Evolutionary conservation across 2,888 invertebrate genomes (phyloP), one percentile per base, ranked within the genome.

Genomic region (Sinotaia quadrata): DNA sequence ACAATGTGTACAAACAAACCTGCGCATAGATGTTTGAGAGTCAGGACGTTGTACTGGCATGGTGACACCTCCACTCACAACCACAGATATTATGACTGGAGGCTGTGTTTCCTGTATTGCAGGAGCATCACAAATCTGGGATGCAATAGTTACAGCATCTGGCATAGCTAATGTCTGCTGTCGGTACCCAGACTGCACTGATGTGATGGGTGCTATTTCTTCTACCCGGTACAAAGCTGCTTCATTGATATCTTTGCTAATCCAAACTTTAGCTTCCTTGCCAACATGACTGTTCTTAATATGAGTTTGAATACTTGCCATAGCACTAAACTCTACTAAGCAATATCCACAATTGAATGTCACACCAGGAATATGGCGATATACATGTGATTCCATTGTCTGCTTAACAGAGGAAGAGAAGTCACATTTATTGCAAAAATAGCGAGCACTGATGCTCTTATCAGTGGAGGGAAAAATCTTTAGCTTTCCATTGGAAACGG

Each of bases 1-100:
- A 68, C 81, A 81, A 54, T 81, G 78, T 12, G 78, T 78, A 54
- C 81, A 81, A 49, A 75, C 77, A 68, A 75, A 81, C 15, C 78
- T 73, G 10, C 33, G 37, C 18, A 44, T 51, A 27, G 67, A 27
- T 27, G 59, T 63, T 4, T 66, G 51, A 2, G 58, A 51, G 29
- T 52, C 67, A 18, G 27, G 44, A 18, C 58, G 51, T 31, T 57
- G 47, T 24, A 47, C 33, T 4, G 37, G 2, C 34, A 52, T 44
- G 5, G 52, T 36, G n/a, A n/a, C n/a, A n/a, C n/a, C n/a, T 29
- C 76, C 67, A n/a, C 69, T 71, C 3, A 76, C 73, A 15, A 74
- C 68, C 37, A 76, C 49, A 24, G 74, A 74, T 44, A 76, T 74
- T 58, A 73, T 67, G 2, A 74, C 61, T 1, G 73, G 57, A n/a